Evolutionary conservation across 2,888 invertebrate genomes (phyloP).

Genomic region (Ophion ventricosus): DNA sequence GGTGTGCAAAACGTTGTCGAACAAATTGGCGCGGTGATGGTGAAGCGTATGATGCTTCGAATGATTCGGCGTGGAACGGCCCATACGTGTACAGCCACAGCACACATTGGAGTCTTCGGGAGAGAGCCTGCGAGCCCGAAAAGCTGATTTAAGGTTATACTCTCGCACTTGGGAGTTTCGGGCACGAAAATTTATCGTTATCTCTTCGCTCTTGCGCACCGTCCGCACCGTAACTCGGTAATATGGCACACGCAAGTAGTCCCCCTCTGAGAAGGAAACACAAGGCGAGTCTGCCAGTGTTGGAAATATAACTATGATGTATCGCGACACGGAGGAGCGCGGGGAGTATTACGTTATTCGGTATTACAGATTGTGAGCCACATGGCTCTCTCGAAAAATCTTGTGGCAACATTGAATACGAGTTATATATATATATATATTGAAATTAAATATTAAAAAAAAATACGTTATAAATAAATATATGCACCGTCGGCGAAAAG

Average conservation of each 20-base stretch:
- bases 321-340: not conserved
- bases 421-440: not conserved
- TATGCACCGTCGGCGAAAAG: too few relatives aligned
- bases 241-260: conserved; percentile 1
- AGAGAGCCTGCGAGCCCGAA: conserved; percentile 12
- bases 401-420: not conserved
- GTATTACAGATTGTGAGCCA: conserved; percentile 58
- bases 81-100: not conserved
- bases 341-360: conserved; percentile 58
- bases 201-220: conserved; percentile 20
- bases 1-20: not conserved
- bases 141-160: conserved; percentile 52
- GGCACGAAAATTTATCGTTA: conserved; percentile 51
- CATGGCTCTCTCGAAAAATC: conserved; percentile 35
- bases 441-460: too few relatives aligned
- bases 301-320: conserved; percentile 48
- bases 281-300: conserved; percentile 16
- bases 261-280: not conserved
- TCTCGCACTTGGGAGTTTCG: conserved; percentile 26
- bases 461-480: not conserved
- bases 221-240: conserved; percentile 22
- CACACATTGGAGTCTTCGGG: not conserved
- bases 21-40: not conserved
- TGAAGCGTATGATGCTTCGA: not conserved
- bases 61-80: not conserved